Percentiles rank a stretch among this genome's conserved stretches.
Evolutionary conservation across 2,888 invertebrate genomes (phyloP).

Genomic region (Melieria omissa): DNA sequence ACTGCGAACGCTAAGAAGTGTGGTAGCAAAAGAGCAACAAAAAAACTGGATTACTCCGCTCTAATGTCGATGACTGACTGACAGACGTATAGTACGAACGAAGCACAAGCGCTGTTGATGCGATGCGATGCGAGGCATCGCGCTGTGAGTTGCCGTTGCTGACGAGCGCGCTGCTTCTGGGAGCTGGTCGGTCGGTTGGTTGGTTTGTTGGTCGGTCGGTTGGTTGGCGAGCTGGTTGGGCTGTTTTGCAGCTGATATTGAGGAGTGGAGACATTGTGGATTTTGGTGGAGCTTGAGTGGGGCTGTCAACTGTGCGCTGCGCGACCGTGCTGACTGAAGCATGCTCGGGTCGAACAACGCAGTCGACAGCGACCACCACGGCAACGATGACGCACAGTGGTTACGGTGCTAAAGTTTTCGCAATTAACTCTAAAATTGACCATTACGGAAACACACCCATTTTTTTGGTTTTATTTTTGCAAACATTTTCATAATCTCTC

Average conservation of each 20-base stretch:
- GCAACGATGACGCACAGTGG: not conserved
- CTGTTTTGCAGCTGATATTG: no score
- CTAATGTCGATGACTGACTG: slow-evolving; percentile 59
- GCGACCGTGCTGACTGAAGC: no score
- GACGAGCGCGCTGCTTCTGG: slow-evolving; percentile 7
- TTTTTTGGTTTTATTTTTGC: no score
- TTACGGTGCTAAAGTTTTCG: not conserved
- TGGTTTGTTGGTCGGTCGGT: slow-evolving; percentile 29
- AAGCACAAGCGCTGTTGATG: slow-evolving; percentile 29
- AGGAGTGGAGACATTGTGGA: no score
- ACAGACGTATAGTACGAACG: slow-evolving; percentile 49
- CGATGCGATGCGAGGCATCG: slow-evolving; percentile 12
- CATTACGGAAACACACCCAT: no score
- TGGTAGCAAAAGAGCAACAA: slow-evolving; percentile 37
- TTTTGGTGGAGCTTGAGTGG: no score
- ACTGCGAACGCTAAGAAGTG: not conserved
- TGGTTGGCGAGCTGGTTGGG: slow-evolving; percentile 22
- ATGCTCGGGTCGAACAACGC: not conserved
- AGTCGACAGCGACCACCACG: slow-evolving; percentile 1
- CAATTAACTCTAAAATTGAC: no score
- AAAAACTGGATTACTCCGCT: slow-evolving; percentile 54
- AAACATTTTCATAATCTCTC: no score
- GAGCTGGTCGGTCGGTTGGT: slow-evolving; percentile 9
- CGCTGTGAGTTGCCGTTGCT: slow-evolving; percentile 13
- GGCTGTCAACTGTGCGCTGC: no score